These are phyloP conservation scores for Lydus trimaculatus DNA, from an alignment of 2,888 invertebrate genomes.

Conservation along the genomic window DNA sequence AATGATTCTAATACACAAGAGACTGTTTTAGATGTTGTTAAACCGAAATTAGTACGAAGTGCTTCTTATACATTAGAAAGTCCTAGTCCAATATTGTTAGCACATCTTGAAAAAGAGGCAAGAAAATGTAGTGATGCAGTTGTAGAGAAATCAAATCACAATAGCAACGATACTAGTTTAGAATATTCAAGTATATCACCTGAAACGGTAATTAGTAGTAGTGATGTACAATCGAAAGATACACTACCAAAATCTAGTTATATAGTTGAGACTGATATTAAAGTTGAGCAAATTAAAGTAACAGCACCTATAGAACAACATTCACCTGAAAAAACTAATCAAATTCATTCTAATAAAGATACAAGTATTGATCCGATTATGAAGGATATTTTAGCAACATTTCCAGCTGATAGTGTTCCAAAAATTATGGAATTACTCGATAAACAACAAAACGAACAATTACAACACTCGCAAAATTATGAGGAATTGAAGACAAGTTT, in stretches of 20 bases:
- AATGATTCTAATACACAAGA: conserved; percentile 20
- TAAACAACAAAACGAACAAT: conserved; percentile 44
- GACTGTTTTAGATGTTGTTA: conserved; percentile 7
- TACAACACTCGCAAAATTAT: conserved; percentile 29
- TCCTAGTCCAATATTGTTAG: conserved; percentile 78
- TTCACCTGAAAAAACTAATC: not conserved
- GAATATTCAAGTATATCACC: conserved; percentile 37
- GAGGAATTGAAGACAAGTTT: conserved; percentile 17
- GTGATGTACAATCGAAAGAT: conserved; percentile 17
- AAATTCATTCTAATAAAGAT: not conserved
- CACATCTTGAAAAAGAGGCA: conserved; percentile 64
- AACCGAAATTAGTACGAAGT: conserved; percentile 69
- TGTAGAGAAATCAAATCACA: conserved; percentile 3
- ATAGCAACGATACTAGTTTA: conserved; percentile 30
- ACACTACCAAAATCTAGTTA: conserved; percentile 27
- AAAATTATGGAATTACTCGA: conserved; percentile 50
- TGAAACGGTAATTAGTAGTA: conserved; percentile 12
- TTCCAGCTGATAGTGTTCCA: conserved; percentile 24
- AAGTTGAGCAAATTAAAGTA: conserved; percentile 47
- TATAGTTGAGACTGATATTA: conserved; percentile 50
- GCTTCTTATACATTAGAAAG: conserved; percentile 80
- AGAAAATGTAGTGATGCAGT: conserved; percentile 20
- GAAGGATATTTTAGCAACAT: conserved; percentile 41
- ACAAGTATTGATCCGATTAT: conserved; percentile 36
- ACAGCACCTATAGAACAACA: conserved; percentile 30